Conservation (phyloP, 2,797 vertebrate species). For the Melanotaenia trifasciata region DNA sequence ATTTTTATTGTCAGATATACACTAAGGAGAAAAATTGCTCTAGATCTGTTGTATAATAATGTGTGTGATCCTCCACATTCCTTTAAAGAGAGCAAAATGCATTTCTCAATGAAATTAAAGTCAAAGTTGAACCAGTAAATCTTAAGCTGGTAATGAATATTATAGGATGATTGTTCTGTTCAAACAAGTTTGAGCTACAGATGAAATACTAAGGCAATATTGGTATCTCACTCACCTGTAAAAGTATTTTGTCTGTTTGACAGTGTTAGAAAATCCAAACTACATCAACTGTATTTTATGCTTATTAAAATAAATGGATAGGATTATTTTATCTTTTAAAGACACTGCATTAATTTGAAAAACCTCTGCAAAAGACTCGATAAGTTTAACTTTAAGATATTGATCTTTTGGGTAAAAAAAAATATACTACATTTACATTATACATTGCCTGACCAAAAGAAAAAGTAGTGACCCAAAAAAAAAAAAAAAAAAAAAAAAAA, state of each 20-base stretch:
- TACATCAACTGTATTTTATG: not conserved
- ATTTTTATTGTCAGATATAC: not conserved
- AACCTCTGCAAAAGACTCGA: too few species aligned
- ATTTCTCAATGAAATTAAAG: not conserved
- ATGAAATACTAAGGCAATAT: not conserved
- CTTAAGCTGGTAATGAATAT: conserved; percentile 7
- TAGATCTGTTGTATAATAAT: conserved; percentile 14
- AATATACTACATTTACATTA: too few species aligned
- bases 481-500: too few species aligned
- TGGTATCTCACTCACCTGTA: not conserved
- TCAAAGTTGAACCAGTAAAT: not conserved
- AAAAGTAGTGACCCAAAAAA: too few species aligned
- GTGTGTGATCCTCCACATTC: not conserved
- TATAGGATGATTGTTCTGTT: not conserved
- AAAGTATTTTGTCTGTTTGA: conserved; percentile 13
- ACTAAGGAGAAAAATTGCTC: not conserved
- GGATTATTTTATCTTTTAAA: too few species aligned
- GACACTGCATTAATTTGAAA: too few species aligned
- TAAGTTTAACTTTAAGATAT: too few species aligned
- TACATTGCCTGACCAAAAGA: too few species aligned
- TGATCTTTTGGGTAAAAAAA: too few species aligned
- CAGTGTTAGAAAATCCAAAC: conserved; percentile 19
- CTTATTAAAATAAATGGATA: too few species aligned
- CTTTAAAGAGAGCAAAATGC: not conserved
- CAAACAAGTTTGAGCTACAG: conserved; percentile 5